Evolutionary conservation across 1,140 invertebrate genomes (phyloP).

Genomic region (Thalassaphorura encarpata): DNA sequence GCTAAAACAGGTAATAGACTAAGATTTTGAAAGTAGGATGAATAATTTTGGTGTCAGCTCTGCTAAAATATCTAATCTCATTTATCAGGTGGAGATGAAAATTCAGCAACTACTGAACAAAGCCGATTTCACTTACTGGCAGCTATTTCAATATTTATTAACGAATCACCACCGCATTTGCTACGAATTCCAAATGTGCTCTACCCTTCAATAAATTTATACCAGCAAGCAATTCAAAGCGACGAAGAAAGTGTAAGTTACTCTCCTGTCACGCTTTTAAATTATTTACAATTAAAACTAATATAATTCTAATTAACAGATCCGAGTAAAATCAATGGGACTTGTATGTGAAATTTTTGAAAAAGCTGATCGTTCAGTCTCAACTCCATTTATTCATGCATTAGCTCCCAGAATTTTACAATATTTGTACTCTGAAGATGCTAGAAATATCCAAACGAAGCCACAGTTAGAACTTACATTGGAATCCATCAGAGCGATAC

Average conservation of each 20-base stretch:
- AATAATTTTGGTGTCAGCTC: not conserved
- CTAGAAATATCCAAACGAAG: slow-evolving; percentile 18
- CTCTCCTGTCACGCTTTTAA: not conserved
- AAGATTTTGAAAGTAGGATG: too few relatives aligned
- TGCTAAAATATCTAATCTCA: not conserved
- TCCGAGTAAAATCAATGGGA: slow-evolving; percentile 18
- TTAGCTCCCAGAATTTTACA: slow-evolving; percentile 63
- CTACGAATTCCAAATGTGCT: slow-evolving; percentile 67
- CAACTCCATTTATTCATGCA: slow-evolving; percentile 69
- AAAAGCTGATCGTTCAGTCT: slow-evolving; percentile 55
- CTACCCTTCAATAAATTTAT: slow-evolving; percentile 87
- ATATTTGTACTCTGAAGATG: slow-evolving; percentile 50
- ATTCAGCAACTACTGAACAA: not conserved
- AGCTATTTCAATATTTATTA: slow-evolving; percentile 75
- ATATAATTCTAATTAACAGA: not conserved
- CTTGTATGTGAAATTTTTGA: slow-evolving; percentile 35
- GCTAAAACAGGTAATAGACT: slow-evolving; percentile 64
- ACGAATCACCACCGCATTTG: slow-evolving; percentile 65
- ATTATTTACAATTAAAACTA: not conserved
- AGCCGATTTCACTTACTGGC: slow-evolving; percentile 14
- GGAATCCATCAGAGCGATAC: slow-evolving; percentile 23
- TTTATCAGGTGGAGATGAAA: not conserved
- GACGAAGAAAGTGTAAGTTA: slow-evolving; percentile 54
- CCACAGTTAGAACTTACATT: slow-evolving; percentile 24
- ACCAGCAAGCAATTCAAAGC: slow-evolving; percentile 73